These are phyloP conservation scores for Eilema sororculum DNA, from an alignment of 2,888 invertebrate species.

Conservation along the genomic window DNA sequence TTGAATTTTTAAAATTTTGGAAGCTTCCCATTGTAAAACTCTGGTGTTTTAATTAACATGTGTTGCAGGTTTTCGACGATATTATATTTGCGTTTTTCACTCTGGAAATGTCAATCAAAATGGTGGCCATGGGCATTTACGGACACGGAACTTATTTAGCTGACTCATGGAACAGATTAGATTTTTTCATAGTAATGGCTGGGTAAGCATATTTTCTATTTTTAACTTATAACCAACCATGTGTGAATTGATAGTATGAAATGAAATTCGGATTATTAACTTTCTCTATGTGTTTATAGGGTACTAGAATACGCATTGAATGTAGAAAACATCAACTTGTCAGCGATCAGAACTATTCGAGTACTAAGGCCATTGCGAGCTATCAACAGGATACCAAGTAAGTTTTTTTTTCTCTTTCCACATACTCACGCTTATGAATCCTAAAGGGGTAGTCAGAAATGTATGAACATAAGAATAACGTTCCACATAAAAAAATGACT, in stretches of 20 bases:
- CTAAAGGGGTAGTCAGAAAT: neutral
- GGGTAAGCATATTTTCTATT: conserved; percentile 88
- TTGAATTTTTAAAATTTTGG: neutral
- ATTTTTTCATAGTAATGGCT: conserved; percentile 98
- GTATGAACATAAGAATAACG: neutral
- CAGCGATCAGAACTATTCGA: conserved; percentile 98
- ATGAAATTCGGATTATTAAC: neutral
- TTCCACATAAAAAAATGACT: neutral
- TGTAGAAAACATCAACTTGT: conserved; percentile 98
- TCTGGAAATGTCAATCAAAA: conserved; percentile 99
- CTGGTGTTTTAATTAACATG: conserved; percentile 37
- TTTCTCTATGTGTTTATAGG: conserved; percentile 72
- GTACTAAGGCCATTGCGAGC: conserved; percentile 98
- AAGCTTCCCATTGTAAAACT: neutral
- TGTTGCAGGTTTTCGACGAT: conserved; percentile 96
- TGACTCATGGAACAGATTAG: conserved; percentile 99
- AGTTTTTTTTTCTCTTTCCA: conserved; percentile 79
- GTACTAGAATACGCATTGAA: conserved; percentile 96
- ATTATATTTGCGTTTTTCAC: conserved; percentile 99
- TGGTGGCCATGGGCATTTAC: conserved; percentile 98
- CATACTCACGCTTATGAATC: neutral
- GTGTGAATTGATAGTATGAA: neutral
- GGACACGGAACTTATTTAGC: conserved; percentile 98
- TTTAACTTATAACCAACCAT: neutral
- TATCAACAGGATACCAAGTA: conserved; percentile 99